These are phyloP conservation scores for Prinia subflava DNA, from an alignment of 2,113 vertebrate genomes.

Conservation along the genomic window DNA sequence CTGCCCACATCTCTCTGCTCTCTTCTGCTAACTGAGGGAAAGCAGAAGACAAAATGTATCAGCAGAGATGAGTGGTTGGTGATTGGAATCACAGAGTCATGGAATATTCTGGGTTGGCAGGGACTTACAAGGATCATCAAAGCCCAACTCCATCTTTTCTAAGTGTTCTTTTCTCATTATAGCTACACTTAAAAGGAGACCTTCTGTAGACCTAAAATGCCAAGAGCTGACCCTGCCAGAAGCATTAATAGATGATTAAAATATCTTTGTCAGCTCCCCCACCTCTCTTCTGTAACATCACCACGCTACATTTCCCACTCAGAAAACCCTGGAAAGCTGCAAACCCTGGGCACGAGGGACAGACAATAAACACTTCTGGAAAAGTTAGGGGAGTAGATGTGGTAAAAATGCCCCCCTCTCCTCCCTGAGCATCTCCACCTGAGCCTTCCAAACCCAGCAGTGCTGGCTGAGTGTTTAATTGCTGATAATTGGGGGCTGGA, in stretches of 20 bases:
- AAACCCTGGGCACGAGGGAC: not conserved
- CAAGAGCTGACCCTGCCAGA: not conserved
- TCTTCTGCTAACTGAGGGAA: not conserved
- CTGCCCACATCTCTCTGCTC: not conserved
- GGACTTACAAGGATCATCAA: not conserved
- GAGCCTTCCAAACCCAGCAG: not conserved
- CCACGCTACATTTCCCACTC: not conserved
- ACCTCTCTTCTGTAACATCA: not conserved
- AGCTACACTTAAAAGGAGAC: not conserved
- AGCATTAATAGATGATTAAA: not conserved
- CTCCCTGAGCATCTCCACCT: not conserved
- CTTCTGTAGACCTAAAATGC: not conserved
- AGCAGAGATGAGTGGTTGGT: not conserved
- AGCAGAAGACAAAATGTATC: not conserved
- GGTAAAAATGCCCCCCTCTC: not conserved
- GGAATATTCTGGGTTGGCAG: not conserved
- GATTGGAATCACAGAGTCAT: not conserved
- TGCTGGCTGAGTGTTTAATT: not conserved
- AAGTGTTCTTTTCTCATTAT: not conserved
- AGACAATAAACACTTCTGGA: not conserved
- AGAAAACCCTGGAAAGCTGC: not conserved
- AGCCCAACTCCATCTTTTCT: not conserved
- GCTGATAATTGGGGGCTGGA: not conserved
- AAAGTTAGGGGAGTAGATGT: too few relatives aligned
- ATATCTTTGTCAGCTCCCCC: not conserved